These are phyloP conservation scores for Heteromyza rotundicornis DNA, from an alignment of 2,888 invertebrate species.

Conservation along the genomic window DNA sequence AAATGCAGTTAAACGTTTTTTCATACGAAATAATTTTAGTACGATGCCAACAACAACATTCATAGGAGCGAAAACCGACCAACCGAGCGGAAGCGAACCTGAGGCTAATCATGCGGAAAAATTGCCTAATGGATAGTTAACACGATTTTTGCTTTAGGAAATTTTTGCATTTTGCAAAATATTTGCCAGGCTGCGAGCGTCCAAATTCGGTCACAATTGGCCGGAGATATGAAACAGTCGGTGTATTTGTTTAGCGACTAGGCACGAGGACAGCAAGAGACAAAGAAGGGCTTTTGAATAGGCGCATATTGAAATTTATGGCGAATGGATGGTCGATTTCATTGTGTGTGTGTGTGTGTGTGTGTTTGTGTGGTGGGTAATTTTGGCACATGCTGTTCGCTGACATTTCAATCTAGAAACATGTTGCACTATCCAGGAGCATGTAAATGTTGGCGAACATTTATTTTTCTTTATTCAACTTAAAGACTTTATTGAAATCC, in stretches of 20 bases:
- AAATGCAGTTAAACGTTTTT: neutral
- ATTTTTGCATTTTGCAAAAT: slow-evolving; percentile 5
- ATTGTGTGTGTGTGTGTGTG: neutral
- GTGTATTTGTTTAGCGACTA: too few species aligned
- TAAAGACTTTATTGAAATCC: too few species aligned
- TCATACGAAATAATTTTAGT: too few species aligned
- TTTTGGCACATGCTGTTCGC: neutral
- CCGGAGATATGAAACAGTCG: too few species aligned
- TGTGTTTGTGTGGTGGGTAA: slow-evolving; percentile 4
- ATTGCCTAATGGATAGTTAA: slow-evolving; percentile 53
- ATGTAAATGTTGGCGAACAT: neutral
- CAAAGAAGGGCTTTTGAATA: neutral
- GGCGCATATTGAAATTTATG: slow-evolving; percentile 15
- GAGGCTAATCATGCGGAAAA: slow-evolving; percentile 47
- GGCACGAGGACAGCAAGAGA: too few species aligned
- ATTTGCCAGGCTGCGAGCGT: neutral
- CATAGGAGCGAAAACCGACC: too few species aligned
- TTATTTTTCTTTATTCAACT: neutral
- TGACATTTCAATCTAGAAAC: slow-evolving; percentile 21
- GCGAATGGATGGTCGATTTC: neutral
- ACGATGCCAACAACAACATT: too few species aligned
- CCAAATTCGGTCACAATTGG: neutral
- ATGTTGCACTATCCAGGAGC: slow-evolving; percentile 1
- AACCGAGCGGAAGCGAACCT: slow-evolving; percentile 32
- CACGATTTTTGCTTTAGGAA: slow-evolving; percentile 45